Percentiles rank a stretch among this genome's conserved stretches.
These are phyloP conservation scores for Lithophane semibrunnea DNA, from an alignment of 2,888 invertebrate genomes.

Conservation along the genomic window DNA sequence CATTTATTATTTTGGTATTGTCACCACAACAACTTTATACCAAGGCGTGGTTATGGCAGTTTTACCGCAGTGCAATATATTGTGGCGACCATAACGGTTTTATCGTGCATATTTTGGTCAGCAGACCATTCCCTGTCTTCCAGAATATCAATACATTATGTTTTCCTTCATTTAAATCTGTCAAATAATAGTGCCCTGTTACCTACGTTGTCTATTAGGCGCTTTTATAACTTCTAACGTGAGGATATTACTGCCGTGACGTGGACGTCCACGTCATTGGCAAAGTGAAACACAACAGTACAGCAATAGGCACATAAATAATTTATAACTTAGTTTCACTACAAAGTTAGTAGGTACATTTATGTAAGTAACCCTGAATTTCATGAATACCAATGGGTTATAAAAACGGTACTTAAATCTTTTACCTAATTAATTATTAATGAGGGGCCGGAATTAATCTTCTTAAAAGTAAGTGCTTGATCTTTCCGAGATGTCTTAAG, in stretches of 20 bases:
- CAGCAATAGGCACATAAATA: background rate
- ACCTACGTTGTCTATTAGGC: background rate
- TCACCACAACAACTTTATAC: conserved; percentile 11
- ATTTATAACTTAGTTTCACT: conserved; percentile 1
- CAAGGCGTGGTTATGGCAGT: conserved; percentile 37
- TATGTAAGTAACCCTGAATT: conserved; percentile 5
- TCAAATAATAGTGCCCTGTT: no score
- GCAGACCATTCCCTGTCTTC: background rate
- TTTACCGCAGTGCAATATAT: conserved; percentile 40
- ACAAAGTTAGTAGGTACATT: background rate
- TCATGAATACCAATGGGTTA: conserved; percentile 29
- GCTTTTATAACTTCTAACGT: background rate
- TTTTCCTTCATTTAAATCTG: background rate
- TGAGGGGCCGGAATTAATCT: conserved; percentile 56
- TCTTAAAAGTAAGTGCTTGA: conserved; percentile 52
- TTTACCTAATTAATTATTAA: conserved; percentile 61
- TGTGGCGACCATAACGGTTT: conserved; percentile 24
- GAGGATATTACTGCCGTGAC: background rate
- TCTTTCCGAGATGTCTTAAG: conserved; percentile 59
- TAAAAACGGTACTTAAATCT: conserved; percentile 47
- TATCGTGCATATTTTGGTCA: conserved; percentile 17
- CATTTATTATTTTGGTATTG: conserved; percentile 16
- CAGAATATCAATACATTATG: background rate
- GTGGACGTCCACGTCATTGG: background rate
- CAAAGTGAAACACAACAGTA: background rate